These are phyloP conservation scores for Pseudeuparius sepicola DNA, from an alignment of 2,888 invertebrate genomes.

Conservation along the genomic window DNA sequence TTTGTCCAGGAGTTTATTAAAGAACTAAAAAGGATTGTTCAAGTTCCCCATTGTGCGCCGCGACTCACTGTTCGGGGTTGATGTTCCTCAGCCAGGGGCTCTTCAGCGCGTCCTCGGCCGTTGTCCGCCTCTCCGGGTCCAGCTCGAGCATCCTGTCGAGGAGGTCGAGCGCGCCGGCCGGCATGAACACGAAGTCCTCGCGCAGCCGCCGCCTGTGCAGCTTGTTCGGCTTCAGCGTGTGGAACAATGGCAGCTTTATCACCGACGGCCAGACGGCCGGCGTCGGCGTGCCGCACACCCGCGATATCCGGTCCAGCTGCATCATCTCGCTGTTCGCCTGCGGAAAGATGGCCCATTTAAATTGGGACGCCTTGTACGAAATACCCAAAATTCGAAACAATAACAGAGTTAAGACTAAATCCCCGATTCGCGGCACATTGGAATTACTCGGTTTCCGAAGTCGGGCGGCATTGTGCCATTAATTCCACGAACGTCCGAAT, in stretches of 20 bases:
- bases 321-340: slow-evolving; percentile 87
- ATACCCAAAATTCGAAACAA: too few relatives aligned
- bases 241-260: slow-evolving; percentile 84
- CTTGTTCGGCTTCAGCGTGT: slow-evolving; percentile 84
- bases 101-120: slow-evolving; percentile 87
- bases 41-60: too few relatives aligned
- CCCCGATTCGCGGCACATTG: too few relatives aligned
- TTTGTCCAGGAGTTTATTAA: too few relatives aligned
- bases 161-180: slow-evolving; percentile 75
- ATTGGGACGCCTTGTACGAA: too few relatives aligned
- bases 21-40: too few relatives aligned
- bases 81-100: slow-evolving; percentile 88
- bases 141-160: slow-evolving; percentile 93
- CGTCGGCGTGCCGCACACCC: slow-evolving; percentile 90
- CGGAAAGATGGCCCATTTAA: too few relatives aligned
- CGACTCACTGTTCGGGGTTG: slow-evolving; percentile 79
- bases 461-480: too few relatives aligned
- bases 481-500: too few relatives aligned
- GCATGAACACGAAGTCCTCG: slow-evolving; percentile 92
- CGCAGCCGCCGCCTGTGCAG: slow-evolving; percentile 78
- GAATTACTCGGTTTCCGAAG: too few relatives aligned
- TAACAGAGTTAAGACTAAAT: slow-evolving; percentile 3
- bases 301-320: slow-evolving; percentile 89
- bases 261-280: slow-evolving; percentile 97
- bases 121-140: slow-evolving; percentile 88